Evolutionary conservation across 2,888 invertebrate species (phyloP).

Genomic region (Dryocosmus kuriphilus): DNA sequence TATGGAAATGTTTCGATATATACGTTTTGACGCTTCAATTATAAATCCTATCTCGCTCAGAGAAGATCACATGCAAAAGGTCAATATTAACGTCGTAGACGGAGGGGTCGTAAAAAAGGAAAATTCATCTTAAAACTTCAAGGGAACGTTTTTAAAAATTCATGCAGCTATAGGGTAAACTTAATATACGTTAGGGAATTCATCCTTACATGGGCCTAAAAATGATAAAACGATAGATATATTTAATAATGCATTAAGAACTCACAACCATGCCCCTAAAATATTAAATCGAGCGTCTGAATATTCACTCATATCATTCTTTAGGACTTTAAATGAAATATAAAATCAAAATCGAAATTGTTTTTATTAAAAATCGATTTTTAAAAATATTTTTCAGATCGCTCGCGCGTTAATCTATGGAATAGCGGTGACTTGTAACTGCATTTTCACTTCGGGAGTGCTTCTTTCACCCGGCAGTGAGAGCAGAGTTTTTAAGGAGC

Average conservation of each 20-base stretch:
- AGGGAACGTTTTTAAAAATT: constrained; percentile 12
- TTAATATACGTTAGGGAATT: constrained; percentile 31
- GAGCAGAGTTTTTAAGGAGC: constrained; percentile 57
- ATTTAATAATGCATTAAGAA: not conserved
- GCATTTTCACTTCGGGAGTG: constrained; percentile 60
- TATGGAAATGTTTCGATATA: constrained; percentile 38
- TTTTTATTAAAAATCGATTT: not conserved
- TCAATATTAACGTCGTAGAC: constrained; percentile 1
- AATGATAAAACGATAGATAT: not conserved
- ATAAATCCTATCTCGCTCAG: constrained; percentile 20
- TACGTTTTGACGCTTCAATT: constrained; percentile 29
- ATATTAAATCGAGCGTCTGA: constrained; percentile 26
- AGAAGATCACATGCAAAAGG: not conserved
- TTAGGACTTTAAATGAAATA: not conserved
- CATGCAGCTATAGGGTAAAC: not conserved
- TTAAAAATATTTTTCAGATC: constrained; percentile 58
- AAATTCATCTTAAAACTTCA: not conserved
- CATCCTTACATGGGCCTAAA: not conserved
- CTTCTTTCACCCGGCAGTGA: constrained; percentile 56
- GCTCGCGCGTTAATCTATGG: constrained; percentile 61
- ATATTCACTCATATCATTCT: not conserved
- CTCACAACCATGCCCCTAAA: not conserved
- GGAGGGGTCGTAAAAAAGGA: not conserved
- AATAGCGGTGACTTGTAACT: constrained; percentile 62
- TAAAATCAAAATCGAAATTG: no score